phyloP scores from a whole-genome alignment of 1,140 invertebrate species.

The Drosophila grimshawi region DNA sequence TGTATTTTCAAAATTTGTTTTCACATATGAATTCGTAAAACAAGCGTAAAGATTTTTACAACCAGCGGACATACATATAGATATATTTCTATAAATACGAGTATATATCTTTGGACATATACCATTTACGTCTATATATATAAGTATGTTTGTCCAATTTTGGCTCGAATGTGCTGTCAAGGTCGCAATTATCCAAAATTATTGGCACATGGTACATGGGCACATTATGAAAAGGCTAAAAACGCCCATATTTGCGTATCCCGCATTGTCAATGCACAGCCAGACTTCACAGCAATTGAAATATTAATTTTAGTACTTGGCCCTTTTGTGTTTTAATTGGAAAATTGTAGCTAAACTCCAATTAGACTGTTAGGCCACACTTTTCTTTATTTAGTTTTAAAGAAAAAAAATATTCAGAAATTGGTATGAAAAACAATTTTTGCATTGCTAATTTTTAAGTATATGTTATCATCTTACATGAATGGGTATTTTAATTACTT shows the following conservation, averaged over 20 bases:
- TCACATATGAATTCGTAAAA: conserved; percentile 19
- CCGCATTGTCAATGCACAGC: background rate
- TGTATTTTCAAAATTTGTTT: conserved; percentile 27
- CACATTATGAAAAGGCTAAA: background rate
- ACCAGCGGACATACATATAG: background rate
- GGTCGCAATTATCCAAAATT: conserved; percentile 1
- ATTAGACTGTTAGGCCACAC: no score
- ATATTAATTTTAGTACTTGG: background rate
- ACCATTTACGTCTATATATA: conserved; percentile 21
- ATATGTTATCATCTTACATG: background rate
- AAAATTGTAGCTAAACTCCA: background rate
- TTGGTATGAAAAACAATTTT: no score
- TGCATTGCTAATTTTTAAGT: background rate
- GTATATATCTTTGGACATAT: conserved; percentile 1
- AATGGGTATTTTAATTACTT: no score
- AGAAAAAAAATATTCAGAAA: no score
- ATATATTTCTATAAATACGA: background rate
- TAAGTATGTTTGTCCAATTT: conserved; percentile 3
- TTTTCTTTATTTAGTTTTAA: no score
- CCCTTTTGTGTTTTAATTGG: background rate
- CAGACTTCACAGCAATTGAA: background rate
- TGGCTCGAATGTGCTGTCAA: conserved; percentile 3
- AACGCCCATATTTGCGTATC: background rate
- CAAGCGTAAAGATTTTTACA: conserved; percentile 1
- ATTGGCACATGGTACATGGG: background rate